Conservation (phyloP, 2,113 vertebrate species). For the Galeopterus variegatus region DNA sequence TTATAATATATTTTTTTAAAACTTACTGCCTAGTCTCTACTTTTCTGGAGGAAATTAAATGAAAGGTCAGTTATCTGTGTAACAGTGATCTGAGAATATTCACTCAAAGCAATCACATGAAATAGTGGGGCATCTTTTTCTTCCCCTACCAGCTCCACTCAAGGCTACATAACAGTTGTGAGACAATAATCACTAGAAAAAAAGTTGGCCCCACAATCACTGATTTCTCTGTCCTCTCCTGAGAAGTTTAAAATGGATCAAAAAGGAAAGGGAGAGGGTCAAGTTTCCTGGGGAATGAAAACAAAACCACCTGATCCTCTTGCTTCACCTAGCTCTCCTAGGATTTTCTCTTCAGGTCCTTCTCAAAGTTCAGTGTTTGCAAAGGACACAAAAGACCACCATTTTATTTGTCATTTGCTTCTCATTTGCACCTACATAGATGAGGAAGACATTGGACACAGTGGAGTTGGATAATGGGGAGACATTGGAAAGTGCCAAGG, state of each 20-base stretch:
- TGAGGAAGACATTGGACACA: fast-evolving
- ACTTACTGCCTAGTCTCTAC: background rate
- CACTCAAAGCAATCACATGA: background rate
- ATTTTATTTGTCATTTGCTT: slow-evolving; percentile 15
- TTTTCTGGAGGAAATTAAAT: background rate
- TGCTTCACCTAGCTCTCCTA: background rate
- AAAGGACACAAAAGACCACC: background rate
- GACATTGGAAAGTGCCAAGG: too few species aligned
- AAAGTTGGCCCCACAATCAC: background rate
- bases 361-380: background rate
- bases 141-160: background rate
- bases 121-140: background rate
- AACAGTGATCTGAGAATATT: background rate
- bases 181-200: background rate
- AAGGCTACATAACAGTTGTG: background rate
- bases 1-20: background rate
- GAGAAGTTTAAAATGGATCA: background rate
- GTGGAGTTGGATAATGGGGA: too few species aligned
- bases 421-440: background rate
- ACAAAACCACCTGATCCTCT: background rate
- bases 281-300: background rate
- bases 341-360: background rate
- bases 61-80: background rate
- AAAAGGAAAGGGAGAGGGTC: background rate
- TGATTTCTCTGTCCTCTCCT: background rate